phyloP scores from a whole-genome alignment of 2,113 vertebrate species.

The Ceyx cyanopectus region DNA sequence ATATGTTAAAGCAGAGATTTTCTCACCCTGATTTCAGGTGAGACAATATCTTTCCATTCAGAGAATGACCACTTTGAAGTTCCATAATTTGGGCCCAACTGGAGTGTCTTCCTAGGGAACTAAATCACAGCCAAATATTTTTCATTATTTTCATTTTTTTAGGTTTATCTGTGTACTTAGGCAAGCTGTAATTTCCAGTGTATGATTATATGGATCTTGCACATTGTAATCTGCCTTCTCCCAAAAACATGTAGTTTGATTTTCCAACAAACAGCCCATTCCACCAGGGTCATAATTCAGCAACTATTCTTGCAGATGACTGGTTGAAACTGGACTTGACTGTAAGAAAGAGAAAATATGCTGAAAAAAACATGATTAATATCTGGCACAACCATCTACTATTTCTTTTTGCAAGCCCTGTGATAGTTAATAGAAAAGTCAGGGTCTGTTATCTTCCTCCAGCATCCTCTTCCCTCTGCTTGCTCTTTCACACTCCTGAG shows the following conservation, averaged over 20 bases:
- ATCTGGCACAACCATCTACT: background rate
- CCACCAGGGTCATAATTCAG: background rate
- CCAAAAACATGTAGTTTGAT: background rate
- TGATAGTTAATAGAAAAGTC: background rate
- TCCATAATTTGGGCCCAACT: background rate
- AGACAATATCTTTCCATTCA: background rate
- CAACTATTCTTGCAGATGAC: background rate
- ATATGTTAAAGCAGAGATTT: fast-evolving
- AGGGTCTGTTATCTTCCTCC: background rate
- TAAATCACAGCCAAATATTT: background rate
- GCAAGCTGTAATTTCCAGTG: background rate
- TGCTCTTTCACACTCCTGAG: background rate
- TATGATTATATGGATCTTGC: background rate
- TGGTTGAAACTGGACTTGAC: background rate
- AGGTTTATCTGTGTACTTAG: background rate
- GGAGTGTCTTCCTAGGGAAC: background rate
- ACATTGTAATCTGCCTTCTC: background rate
- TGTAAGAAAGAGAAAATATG: fast-evolving
- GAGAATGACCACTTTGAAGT: background rate
- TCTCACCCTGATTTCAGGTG: background rate
- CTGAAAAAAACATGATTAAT: background rate
- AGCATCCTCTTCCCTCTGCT: background rate
- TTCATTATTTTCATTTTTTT: background rate
- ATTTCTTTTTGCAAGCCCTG: background rate
- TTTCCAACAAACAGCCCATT: background rate